These are phyloP conservation scores for Hemistola chrysoprasaria DNA, from an alignment of 2,888 invertebrate genomes.

Conservation along the genomic window DNA sequence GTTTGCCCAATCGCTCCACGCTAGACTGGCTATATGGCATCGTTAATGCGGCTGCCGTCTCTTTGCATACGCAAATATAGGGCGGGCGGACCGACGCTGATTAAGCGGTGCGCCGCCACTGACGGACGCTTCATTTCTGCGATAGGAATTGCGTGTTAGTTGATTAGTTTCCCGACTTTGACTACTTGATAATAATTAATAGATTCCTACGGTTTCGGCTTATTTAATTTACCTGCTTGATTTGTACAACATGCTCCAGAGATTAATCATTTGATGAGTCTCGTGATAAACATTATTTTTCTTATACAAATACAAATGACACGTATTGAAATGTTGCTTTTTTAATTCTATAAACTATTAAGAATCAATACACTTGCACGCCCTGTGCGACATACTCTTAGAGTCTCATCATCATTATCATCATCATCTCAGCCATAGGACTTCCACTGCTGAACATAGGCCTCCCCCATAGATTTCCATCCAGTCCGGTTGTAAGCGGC, in stretches of 20 bases:
- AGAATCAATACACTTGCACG: no score
- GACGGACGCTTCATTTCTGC: constrained; percentile 67
- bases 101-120: constrained; percentile 75
- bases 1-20: constrained; percentile 82
- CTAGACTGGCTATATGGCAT: constrained; percentile 82
- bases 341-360: no score
- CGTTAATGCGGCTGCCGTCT: constrained; percentile 80
- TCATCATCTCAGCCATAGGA: no score
- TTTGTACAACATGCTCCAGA: constrained; percentile 2
- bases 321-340: no score
- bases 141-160: constrained; percentile 60
- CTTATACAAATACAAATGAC: no score
- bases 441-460: no score
- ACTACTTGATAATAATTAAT: constrained; percentile 32
- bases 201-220: constrained; percentile 10
- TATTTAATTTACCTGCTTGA: neutral
- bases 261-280: constrained; percentile 1
- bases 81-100: constrained; percentile 77
- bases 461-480: no score
- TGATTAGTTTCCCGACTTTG: constrained; percentile 60
- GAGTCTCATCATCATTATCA: no score
- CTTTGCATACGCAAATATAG: constrained; percentile 83
- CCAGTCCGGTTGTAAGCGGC: no score
- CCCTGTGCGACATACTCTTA: no score
- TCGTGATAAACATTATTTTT: no score